Evolutionary conservation across 1,140 invertebrate species (phyloP).

Genomic region (Laupala kohalensis): DNA sequence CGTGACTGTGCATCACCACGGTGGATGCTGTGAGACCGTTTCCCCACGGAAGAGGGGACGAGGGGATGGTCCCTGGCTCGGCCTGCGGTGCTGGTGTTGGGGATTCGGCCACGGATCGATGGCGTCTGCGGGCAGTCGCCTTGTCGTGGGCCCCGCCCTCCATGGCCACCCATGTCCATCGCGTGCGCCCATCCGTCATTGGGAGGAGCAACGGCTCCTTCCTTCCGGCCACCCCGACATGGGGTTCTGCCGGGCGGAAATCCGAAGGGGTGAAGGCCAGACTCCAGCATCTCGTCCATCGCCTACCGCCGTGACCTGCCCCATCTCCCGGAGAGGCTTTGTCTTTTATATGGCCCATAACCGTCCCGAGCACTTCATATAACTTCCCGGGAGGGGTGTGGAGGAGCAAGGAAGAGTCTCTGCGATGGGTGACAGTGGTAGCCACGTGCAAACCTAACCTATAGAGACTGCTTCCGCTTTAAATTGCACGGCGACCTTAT

Average conservation of each 20-base stretch:
- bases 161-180: background rate
- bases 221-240: too few species aligned
- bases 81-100: too few species aligned
- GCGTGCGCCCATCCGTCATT: background rate
- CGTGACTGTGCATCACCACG: too few species aligned
- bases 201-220: too few species aligned
- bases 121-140: too few species aligned
- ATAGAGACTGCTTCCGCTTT: background rate
- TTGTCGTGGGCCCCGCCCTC: too few species aligned
- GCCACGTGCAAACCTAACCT: background rate
- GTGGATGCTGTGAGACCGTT: too few species aligned
- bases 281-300: too few species aligned
- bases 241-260: background rate
- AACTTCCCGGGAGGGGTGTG: background rate
- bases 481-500: background rate
- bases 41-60: too few species aligned
- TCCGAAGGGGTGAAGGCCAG: background rate
- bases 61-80: too few species aligned
- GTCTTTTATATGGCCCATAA: background rate
- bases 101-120: too few species aligned
- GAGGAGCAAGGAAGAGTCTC: background rate
- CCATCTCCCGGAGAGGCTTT: background rate
- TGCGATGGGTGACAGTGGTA: background rate
- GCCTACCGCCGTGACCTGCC: too few species aligned
- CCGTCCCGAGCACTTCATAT: background rate